phyloP scores from a whole-genome alignment of 2,888 invertebrate genomes.

The Sialis fuliginosa region DNA sequence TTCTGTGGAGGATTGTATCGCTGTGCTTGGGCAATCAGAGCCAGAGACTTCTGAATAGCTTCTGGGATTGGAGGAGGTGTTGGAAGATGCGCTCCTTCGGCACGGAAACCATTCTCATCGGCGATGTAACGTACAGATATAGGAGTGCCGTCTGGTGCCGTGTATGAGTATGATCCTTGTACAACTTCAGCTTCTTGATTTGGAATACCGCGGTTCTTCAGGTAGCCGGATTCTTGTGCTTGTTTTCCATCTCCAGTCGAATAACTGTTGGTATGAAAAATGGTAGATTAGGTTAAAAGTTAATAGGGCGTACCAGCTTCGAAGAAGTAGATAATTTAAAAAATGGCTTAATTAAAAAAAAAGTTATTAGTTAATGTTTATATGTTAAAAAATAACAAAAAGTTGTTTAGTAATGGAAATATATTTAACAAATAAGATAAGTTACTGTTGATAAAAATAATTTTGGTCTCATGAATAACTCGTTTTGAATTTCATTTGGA shows the following conservation, averaged over 20 bases:
- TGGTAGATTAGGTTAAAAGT: background rate
- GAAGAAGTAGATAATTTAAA: too few species aligned
- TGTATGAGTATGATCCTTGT: constrained; percentile 25
- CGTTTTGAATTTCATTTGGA: too few species aligned
- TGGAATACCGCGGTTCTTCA: constrained; percentile 40
- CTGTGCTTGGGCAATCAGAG: constrained; percentile 19
- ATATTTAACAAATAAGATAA: too few species aligned
- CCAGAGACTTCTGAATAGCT: constrained; percentile 34
- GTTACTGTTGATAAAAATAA: too few species aligned
- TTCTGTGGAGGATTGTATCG: constrained; percentile 7
- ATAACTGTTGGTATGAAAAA: constrained; percentile 28
- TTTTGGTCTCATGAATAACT: too few species aligned
- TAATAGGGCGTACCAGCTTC: too few species aligned
- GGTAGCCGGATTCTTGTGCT: constrained; percentile 50
- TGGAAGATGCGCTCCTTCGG: constrained; percentile 40
- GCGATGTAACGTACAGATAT: constrained; percentile 22
- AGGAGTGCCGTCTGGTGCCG: constrained; percentile 25
- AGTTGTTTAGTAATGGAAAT: too few species aligned
- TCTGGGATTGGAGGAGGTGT: constrained; percentile 44
- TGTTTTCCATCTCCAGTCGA: constrained; percentile 54
- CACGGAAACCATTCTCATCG: constrained; percentile 35
- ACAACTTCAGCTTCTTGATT: constrained; percentile 37
- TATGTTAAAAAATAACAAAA: too few species aligned
- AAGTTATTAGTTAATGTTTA: too few species aligned
- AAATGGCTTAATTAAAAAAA: too few species aligned